Evolutionary conservation across 2,888 invertebrate species (phyloP).

Genomic region (Lasius fuliginosus): DNA sequence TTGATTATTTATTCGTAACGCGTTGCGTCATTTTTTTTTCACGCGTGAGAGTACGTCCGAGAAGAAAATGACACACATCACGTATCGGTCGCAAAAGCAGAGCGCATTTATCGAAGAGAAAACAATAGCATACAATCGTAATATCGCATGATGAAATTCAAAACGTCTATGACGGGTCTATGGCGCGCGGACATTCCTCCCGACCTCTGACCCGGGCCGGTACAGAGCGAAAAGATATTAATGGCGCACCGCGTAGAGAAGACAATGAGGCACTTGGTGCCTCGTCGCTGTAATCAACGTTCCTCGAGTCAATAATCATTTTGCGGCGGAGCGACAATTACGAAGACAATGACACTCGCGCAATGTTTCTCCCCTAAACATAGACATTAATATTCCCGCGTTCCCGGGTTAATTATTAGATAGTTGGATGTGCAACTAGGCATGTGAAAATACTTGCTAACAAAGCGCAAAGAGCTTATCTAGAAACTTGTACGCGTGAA

Average conservation of each 20-base stretch:
- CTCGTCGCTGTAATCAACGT: conserved; percentile 76
- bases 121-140: background rate
- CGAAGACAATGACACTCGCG: conserved; percentile 81
- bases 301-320: conserved; percentile 79
- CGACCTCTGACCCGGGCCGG: conserved; percentile 68
- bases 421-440: conserved; percentile 66
- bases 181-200: conserved; percentile 14
- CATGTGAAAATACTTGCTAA: conserved; percentile 79
- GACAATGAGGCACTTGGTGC: conserved; percentile 67
- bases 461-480: conserved; percentile 24
- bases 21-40: background rate
- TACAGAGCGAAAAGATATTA: conserved; percentile 65
- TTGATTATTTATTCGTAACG: conserved; percentile 15
- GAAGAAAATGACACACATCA: conserved; percentile 33
- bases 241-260: conserved; percentile 55
- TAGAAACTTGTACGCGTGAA: conserved; percentile 16
- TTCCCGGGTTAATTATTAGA: conserved; percentile 82
- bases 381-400: conserved; percentile 81
- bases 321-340: conserved; percentile 77
- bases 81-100: background rate
- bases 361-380: conserved; percentile 78
- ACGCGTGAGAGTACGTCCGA: background rate
- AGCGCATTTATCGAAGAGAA: background rate
- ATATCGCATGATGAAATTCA: conserved; percentile 39
- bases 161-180: background rate